phyloP scores from a whole-genome alignment of 2,113 vertebrate genomes.

The Ciconia maguari region DNA sequence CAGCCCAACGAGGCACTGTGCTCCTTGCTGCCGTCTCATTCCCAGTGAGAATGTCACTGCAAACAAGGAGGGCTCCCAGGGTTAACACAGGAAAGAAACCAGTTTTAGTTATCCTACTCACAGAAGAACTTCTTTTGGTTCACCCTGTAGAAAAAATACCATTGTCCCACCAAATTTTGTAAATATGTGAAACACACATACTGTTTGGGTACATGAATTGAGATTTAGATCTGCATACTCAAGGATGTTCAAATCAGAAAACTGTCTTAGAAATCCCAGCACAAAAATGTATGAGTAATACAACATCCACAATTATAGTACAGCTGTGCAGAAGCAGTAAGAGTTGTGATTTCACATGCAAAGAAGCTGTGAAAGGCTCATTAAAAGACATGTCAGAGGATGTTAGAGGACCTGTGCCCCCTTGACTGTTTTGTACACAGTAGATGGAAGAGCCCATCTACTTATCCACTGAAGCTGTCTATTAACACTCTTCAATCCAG shows the following conservation, averaged over 20 bases:
- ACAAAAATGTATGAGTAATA: background rate
- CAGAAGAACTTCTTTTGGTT: background rate
- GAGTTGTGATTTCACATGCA: background rate
- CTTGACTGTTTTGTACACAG: background rate
- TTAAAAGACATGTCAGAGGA: background rate
- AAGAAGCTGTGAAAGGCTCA: background rate
- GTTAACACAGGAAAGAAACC: background rate
- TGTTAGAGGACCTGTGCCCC: background rate
- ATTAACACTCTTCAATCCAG: background rate
- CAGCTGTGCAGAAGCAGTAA: background rate
- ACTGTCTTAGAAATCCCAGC: background rate
- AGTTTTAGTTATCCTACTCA: background rate
- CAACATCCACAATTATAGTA: background rate
- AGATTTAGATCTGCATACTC: background rate
- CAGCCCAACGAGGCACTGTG: fast-evolving
- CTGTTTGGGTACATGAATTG: background rate
- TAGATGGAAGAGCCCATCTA: background rate
- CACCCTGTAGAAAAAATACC: background rate
- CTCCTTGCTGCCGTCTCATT: background rate
- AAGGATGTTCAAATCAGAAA: background rate
- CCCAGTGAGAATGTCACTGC: background rate
- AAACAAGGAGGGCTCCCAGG: background rate
- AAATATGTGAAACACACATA: background rate
- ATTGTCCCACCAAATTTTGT: background rate
- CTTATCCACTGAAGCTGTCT: background rate